Conservation (phyloP, 2,888 invertebrate genomes). For the Eristalis intricaria region DNA sequence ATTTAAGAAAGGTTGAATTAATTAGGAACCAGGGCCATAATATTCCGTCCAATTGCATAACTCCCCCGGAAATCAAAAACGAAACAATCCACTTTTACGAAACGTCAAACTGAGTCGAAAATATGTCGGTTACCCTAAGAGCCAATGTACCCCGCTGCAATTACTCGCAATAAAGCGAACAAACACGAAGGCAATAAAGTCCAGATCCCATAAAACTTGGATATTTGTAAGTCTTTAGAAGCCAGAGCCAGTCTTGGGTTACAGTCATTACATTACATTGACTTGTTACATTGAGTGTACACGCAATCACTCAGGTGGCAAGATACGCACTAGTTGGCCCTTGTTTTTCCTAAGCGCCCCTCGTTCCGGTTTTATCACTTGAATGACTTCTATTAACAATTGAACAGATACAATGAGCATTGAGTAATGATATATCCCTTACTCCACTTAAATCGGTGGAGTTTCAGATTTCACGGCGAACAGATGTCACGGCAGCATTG, state of each 20-base stretch:
- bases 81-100: background rate
- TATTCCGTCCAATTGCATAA: no score
- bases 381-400: slow-evolving; percentile 26
- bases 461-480: background rate
- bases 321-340: slow-evolving; percentile 43
- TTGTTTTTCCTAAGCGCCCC: slow-evolving; percentile 9
- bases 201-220: background rate
- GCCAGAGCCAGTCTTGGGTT: slow-evolving; percentile 9
- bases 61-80: background rate
- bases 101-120: background rate
- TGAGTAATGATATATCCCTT: slow-evolving; percentile 8
- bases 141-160: background rate
- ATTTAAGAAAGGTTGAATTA: no score
- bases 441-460: background rate
- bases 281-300: background rate
- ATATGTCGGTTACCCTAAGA: background rate
- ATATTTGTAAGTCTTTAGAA: slow-evolving; percentile 5
- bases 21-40: no score
- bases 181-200: background rate
- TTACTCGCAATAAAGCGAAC: background rate
- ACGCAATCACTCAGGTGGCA: slow-evolving; percentile 37
- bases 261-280: slow-evolving; percentile 4
- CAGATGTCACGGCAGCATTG: background rate
- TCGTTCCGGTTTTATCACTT: slow-evolving; percentile 20
- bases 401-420: slow-evolving; percentile 2